Conservation (phyloP, 2,888 invertebrate genomes). For the Gisinianus flammeolus region DNA sequence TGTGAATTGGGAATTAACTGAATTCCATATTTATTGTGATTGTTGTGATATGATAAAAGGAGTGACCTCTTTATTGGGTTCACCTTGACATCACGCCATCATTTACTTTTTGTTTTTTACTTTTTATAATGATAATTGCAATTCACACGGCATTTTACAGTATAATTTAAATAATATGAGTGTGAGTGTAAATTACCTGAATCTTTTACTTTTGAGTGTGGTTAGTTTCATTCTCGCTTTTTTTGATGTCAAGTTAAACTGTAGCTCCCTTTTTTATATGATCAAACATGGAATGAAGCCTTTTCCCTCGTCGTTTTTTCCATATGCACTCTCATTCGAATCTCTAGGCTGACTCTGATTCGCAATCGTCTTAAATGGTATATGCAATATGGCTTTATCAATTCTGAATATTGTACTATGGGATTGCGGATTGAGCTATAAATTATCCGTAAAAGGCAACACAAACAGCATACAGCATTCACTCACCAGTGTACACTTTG, state of each 20-base stretch:
- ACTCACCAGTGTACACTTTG: neutral
- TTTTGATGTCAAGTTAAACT: neutral
- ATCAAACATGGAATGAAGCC: neutral
- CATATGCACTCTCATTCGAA: neutral
- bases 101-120: neutral
- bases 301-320: too few species aligned
- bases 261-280: neutral
- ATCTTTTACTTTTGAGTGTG: neutral
- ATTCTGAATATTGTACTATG: neutral
- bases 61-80: neutral
- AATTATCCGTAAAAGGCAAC: slow-evolving; percentile 12
- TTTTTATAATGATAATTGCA: neutral
- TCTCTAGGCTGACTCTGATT: neutral
- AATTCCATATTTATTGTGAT: too few species aligned
- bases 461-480: neutral
- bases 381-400: too few species aligned
- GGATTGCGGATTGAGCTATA: slow-evolving; percentile 3
- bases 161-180: neutral
- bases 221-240: neutral
- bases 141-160: neutral
- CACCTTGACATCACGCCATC: neutral
- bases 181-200: neutral
- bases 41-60: too few species aligned
- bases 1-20: too few species aligned
- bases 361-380: too few species aligned